Evolutionary conservation across 2,888 invertebrate species (phyloP).

Genomic region (Thereva unica): DNA sequence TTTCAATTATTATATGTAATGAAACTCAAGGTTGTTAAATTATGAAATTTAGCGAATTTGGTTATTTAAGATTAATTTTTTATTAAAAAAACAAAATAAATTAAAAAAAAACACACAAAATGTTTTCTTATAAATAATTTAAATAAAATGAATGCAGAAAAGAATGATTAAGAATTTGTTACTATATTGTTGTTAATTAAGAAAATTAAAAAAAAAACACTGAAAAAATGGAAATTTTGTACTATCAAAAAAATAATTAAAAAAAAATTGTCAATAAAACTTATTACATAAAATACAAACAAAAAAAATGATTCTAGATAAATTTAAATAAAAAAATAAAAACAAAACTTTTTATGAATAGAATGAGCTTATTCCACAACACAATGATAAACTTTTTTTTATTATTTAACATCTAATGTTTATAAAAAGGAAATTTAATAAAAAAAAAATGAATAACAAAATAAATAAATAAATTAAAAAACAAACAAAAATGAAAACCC

Average conservation of each 20-base stretch:
- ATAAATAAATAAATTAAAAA: no score
- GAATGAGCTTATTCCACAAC: slow-evolving; percentile 27
- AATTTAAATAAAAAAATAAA: slow-evolving; percentile 20
- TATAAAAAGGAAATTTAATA: background rate
- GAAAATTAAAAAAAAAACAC: background rate
- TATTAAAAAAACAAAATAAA: slow-evolving; percentile 11
- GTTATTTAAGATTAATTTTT: background rate
- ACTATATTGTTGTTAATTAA: slow-evolving; percentile 34
- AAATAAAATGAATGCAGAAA: slow-evolving; percentile 22
- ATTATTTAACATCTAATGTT: slow-evolving; percentile 30
- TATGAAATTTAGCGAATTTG: background rate
- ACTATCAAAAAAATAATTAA: slow-evolving; percentile 27
- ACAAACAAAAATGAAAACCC: no score
- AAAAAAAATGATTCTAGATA: slow-evolving; percentile 25
- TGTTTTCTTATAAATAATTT: background rate
- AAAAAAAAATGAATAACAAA: slow-evolving; percentile 4
- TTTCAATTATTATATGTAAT: slow-evolving; percentile 6
- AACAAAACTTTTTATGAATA: slow-evolving; percentile 27
- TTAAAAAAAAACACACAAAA: no score
- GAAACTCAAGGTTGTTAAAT: slow-evolving; percentile 33
- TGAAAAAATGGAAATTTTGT: slow-evolving; percentile 17
- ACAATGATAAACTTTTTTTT: slow-evolving; percentile 16
- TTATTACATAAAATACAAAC: slow-evolving; percentile 5
- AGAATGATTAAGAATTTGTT: slow-evolving; percentile 21
- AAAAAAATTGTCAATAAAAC: slow-evolving; percentile 14